Evolutionary conservation across 2,113 vertebrate species (phyloP).

Genomic region (Neomonachus schauinslandi): DNA sequence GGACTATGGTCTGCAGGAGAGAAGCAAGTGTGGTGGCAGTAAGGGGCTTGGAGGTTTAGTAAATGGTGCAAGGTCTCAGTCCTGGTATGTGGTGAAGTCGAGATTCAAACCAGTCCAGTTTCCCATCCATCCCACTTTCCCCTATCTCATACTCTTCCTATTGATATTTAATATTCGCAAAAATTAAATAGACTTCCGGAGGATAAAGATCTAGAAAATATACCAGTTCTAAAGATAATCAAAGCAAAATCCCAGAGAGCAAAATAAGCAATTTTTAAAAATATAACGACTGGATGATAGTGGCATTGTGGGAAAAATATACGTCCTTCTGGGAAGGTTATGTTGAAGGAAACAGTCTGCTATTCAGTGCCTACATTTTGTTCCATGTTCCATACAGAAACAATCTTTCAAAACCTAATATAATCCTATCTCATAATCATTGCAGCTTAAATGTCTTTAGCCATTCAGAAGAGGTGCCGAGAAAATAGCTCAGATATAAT

Average conservation of each 20-base stretch:
- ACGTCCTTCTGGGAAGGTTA: not conserved
- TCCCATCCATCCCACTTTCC: not conserved
- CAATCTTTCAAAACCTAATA: not conserved
- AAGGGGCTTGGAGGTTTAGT: not conserved
- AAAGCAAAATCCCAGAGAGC: not conserved
- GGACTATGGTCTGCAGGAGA: not conserved
- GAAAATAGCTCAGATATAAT: not conserved
- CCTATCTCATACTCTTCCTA: not conserved
- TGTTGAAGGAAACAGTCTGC: not conserved
- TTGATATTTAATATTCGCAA: not conserved
- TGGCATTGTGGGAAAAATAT: not conserved
- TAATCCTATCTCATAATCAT: not conserved
- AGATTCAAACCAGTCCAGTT: not conserved
- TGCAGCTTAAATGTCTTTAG: conserved; percentile 23
- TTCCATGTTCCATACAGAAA: not conserved
- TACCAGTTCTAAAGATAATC: not conserved
- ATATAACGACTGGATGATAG: not conserved
- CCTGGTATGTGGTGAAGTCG: not conserved
- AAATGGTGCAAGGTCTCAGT: not conserved
- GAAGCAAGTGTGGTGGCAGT: fast-evolving
- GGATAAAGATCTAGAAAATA: not conserved
- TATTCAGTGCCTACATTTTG: not conserved
- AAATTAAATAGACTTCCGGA: not conserved
- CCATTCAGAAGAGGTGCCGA: not conserved
- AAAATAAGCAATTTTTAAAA: not conserved